Conservation (phyloP, 2,888 invertebrate species). For the Drosophila helvetica region DNA sequence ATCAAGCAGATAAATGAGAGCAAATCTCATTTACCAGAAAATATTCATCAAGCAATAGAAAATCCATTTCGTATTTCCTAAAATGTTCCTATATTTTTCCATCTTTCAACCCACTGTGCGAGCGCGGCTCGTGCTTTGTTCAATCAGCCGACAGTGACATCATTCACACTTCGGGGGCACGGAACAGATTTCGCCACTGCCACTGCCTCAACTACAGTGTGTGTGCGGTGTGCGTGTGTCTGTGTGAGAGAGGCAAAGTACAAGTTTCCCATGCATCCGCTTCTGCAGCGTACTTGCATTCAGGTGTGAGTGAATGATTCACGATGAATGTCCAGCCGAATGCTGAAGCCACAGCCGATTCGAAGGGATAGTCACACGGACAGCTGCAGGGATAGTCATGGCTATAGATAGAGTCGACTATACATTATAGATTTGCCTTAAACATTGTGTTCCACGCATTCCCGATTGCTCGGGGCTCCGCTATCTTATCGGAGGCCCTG, state of each 20-base stretch:
- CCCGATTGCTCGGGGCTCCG: not conserved
- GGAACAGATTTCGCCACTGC: conserved; percentile 6
- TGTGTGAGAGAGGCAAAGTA: conserved; percentile 9
- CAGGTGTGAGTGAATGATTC: conserved; percentile 16
- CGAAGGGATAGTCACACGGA: not conserved
- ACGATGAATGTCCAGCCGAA: not conserved
- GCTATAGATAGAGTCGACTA: not conserved
- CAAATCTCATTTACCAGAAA: too few relatives aligned
- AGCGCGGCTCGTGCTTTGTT: conserved; percentile 17
- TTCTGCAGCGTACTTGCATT: conserved; percentile 18
- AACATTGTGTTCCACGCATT: not conserved
- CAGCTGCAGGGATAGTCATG: not conserved
- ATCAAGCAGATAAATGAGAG: too few relatives aligned
- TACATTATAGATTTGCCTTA: not conserved
- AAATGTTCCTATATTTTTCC: not conserved
- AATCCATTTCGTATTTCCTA: too few relatives aligned
- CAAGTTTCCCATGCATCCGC: conserved; percentile 22
- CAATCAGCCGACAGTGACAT: conserved; percentile 44
- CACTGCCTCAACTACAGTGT: not conserved
- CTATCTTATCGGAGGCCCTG: not conserved
- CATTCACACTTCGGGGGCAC: conserved; percentile 38
- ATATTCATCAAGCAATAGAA: too few relatives aligned
- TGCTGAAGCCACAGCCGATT: not conserved
- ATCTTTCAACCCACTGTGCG: conserved; percentile 19
- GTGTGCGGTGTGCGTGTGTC: conserved; percentile 11